A percentile compares a stretch with the other conserved stretches of the same genome.
Conservation (phyloP, 2,888 invertebrate species). For the Sussaba pulchella region DNA sequence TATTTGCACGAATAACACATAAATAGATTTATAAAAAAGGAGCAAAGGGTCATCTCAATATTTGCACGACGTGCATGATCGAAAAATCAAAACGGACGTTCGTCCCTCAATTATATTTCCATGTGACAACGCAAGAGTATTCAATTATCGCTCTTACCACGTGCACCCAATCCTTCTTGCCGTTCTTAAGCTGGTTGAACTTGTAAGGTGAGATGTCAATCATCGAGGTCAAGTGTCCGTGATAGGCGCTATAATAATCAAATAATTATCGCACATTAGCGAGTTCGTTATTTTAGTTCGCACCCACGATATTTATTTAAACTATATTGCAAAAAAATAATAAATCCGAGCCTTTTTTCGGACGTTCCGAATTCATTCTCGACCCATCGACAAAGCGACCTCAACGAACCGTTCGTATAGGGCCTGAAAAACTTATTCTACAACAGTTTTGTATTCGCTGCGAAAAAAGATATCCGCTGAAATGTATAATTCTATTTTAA, state of each 20-base stretch:
- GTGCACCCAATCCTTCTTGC: constrained; percentile 94
- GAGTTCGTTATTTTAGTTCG: background rate
- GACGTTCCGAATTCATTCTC: constrained; percentile 45
- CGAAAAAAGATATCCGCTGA: constrained; percentile 40
- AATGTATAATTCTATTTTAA: constrained; percentile 28
- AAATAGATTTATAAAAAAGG: background rate
- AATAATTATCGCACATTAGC: constrained; percentile 38
- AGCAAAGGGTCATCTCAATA: constrained; percentile 21
- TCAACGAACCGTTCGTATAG: constrained; percentile 48
- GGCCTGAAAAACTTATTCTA: constrained; percentile 56
- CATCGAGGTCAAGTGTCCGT: constrained; percentile 97
- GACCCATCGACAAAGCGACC: constrained; percentile 55
- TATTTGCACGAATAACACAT: background rate
- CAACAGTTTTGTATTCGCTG: too few relatives aligned
- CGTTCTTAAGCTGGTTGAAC: constrained; percentile 94
- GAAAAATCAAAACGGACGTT: background rate
- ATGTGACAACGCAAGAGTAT: background rate
- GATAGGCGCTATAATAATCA: constrained; percentile 94
- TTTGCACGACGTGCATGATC: background rate
- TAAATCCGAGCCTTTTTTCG: constrained; percentile 19
- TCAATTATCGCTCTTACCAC: constrained; percentile 88
- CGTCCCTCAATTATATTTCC: background rate
- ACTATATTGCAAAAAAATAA: constrained; percentile 1
- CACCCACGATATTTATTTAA: background rate
- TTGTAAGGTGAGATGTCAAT: constrained; percentile 99